phyloP scores from a whole-genome alignment of 2,113 vertebrate genomes.

The Zingel zingel region DNA sequence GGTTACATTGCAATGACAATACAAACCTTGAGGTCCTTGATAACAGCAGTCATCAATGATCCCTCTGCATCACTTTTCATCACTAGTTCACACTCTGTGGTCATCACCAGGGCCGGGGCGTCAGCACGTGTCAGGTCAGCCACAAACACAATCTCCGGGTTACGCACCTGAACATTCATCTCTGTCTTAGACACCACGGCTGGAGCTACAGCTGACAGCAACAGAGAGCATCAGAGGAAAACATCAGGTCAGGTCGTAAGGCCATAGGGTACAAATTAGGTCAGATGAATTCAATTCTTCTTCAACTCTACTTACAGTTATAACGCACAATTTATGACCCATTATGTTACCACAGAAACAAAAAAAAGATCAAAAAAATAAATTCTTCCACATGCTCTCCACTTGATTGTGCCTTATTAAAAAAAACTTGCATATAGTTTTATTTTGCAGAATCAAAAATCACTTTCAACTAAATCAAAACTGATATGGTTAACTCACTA shows the following conservation, averaged over 20 bases:
- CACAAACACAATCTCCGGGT: conserved; percentile 97
- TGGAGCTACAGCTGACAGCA: conserved; percentile 72
- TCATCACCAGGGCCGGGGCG: conserved; percentile 93
- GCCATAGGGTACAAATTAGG: not conserved
- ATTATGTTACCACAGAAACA: not conserved
- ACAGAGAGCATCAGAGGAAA: not conserved
- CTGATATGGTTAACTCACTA: conserved; percentile 58
- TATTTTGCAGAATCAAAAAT: not conserved
- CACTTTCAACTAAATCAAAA: not conserved
- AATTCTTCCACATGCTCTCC: not conserved
- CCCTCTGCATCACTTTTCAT: conserved; percentile 85
- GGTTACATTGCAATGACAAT: not conserved
- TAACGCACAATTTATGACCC: not conserved
- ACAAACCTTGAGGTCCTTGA: conserved; percentile 90
- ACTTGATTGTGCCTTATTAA: not conserved
- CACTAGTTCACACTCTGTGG: conserved; percentile 91
- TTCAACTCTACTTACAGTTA: not conserved
- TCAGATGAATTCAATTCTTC: not conserved
- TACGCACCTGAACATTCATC: conserved; percentile 90
- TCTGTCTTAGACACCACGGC: conserved; percentile 85
- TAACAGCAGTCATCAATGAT: conserved; percentile 87
- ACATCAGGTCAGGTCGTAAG: not conserved
- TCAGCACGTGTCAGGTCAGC: conserved; percentile 94
- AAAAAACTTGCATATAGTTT: not conserved
- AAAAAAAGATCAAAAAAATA: not conserved